Conservation (phyloP, 2,113 vertebrate genomes). For the Panthera uncia region DNA sequence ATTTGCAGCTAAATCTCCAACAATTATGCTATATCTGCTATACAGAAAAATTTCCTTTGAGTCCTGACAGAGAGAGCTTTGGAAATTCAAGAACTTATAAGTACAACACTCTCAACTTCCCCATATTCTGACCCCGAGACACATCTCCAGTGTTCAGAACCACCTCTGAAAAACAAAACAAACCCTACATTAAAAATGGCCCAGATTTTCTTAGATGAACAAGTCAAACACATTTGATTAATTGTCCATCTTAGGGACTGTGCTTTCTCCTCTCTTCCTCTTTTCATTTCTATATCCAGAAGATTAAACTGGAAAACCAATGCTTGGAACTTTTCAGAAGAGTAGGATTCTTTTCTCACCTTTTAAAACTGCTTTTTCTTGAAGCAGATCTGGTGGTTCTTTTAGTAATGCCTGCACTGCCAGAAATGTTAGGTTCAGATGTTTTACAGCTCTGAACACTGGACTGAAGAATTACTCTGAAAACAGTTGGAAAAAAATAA, state of each 20-base stretch:
- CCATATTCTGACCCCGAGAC: not conserved
- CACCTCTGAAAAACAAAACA: not conserved
- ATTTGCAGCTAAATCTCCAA: not conserved
- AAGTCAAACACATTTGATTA: slow-evolving; percentile 7
- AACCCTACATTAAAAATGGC: not conserved
- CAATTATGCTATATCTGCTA: not conserved
- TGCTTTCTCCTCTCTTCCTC: not conserved
- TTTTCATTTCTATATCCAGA: slow-evolving; percentile 29
- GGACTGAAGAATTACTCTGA: slow-evolving; percentile 92
- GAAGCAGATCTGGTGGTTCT: slow-evolving; percentile 92
- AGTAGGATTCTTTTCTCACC: slow-evolving; percentile 84
- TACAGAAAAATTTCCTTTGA: not conserved
- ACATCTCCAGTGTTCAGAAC: not conserved
- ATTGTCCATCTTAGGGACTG: not conserved
- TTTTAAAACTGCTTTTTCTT: slow-evolving; percentile 88
- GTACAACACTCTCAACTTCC: not conserved
- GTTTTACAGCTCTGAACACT: slow-evolving; percentile 92
- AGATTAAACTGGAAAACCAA: slow-evolving; percentile 35
- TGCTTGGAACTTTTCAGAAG: slow-evolving; percentile 65
- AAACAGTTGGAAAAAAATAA: slow-evolving; percentile 85
- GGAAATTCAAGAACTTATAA: not conserved
- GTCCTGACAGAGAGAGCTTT: not conserved
- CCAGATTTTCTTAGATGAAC: not conserved
- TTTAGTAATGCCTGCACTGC: slow-evolving; percentile 90
- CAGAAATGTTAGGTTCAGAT: slow-evolving; percentile 89